These are phyloP conservation scores for Odontesthes bonariensis DNA, from an alignment of 2,113 vertebrate species.

Conservation along the genomic window DNA sequence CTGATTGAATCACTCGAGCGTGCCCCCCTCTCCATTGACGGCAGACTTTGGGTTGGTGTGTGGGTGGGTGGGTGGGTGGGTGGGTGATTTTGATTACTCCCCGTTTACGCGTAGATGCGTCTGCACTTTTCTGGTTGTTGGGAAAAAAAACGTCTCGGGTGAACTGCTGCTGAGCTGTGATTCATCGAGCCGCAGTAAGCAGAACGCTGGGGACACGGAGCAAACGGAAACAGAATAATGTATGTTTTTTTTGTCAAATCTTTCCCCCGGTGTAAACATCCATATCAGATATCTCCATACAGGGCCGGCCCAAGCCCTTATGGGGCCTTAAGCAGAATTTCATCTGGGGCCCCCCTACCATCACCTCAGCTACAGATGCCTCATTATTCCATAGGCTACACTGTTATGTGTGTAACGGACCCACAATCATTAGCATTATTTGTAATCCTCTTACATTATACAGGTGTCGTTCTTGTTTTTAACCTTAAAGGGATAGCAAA, in stretches of 20 bases:
- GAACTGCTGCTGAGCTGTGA: slow-evolving; percentile 49
- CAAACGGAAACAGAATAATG: background rate
- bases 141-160: slow-evolving; percentile 20
- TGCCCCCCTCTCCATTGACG: slow-evolving; percentile 42
- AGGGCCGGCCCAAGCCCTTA: too few relatives aligned
- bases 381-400: too few relatives aligned
- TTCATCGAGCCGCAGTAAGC: slow-evolving; percentile 49
- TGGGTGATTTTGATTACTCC: slow-evolving; percentile 48
- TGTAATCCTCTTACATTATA: too few relatives aligned
- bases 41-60: slow-evolving; percentile 8
- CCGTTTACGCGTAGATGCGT: slow-evolving; percentile 48
- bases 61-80: slow-evolving; percentile 22
- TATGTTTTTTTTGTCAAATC: background rate
- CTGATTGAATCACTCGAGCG: slow-evolving; percentile 69
- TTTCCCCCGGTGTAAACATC: background rate
- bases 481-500: too few relatives aligned
- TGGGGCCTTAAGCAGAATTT: too few relatives aligned
- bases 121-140: slow-evolving; percentile 43
- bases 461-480: too few relatives aligned
- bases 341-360: too few relatives aligned
- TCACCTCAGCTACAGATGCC: too few relatives aligned
- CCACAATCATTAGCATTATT: too few relatives aligned
- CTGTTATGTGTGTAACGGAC: too few relatives aligned
- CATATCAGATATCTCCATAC: background rate
- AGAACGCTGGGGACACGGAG: slow-evolving; percentile 3